phyloP scores from a whole-genome alignment of 2,888 invertebrate genomes.

The Trachelus iudaicus region DNA sequence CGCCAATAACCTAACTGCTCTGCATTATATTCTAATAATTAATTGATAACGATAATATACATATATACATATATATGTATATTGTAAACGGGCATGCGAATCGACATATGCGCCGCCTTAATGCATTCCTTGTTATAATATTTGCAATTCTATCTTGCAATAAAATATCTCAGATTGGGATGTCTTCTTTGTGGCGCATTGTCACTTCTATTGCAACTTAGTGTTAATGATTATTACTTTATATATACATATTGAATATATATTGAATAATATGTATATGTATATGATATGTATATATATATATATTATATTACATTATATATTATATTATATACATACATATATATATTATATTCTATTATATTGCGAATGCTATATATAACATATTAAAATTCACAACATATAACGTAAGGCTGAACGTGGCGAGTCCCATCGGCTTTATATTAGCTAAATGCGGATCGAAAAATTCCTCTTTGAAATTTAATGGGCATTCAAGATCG shows the following conservation, averaged over 20 bases:
- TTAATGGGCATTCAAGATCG: too few species aligned
- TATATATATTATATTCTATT: conserved; percentile 19
- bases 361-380: conserved; percentile 8
- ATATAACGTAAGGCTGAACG: conserved; percentile 56
- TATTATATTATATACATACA: conserved; percentile 18
- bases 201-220: conserved; percentile 4
- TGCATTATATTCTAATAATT: conserved; percentile 44
- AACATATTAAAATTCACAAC: conserved; percentile 25
- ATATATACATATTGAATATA: conserved; percentile 21
- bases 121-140: conserved; percentile 19
- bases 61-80: conserved; percentile 17
- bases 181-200: neutral
- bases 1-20: conserved; percentile 48
- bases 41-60: conserved; percentile 30
- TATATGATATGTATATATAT: conserved; percentile 17
- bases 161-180: conserved; percentile 29
- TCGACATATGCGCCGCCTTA: neutral
- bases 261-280: conserved; percentile 11
- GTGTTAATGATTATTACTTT: conserved; percentile 2
- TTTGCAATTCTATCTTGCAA: conserved; percentile 34
- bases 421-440: conserved; percentile 48
- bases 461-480: too few species aligned
- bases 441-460: neutral
- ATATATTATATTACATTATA: too few species aligned
- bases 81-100: conserved; percentile 1